Evolutionary conservation across 1,140 invertebrate genomes (phyloP), one percentile per base, ranked within the genome.

Genomic region (Micrasema longulum): DNA sequence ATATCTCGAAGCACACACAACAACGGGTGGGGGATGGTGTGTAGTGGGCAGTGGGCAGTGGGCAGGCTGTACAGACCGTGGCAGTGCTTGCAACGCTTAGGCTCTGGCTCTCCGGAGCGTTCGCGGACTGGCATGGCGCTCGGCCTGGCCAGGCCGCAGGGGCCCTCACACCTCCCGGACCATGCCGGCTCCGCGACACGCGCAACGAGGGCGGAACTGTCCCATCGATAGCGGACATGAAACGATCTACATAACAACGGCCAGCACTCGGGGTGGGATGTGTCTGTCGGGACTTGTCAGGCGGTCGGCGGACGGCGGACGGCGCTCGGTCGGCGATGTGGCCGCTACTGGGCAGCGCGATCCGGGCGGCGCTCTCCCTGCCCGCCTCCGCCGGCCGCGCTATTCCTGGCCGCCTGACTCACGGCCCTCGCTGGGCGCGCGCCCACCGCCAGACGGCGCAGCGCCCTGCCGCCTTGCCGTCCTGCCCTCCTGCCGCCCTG

Each of bases 21-120:
- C 1, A 50, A 20, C 48, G 48, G 20, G 48, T n/a, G 4, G n/a
- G n/a, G n/a, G n/a, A n/a, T n/a, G n/a, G n/a, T n/a, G n/a, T n/a
- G n/a, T n/a, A n/a, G n/a, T n/a, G 48, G 20, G 48, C 20, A 14
- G 1, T 6, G 31, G n/a, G n/a, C n/a, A n/a, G n/a, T n/a, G n/a
- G n/a, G n/a, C n/a, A n/a, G n/a, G n/a, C n/a, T n/a, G n/a, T 36
- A 68, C 81, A 77, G 83, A 85, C 84, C 84, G 83, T 85, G 83
- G 83, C 84, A 85, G 76, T 84, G 83, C 77, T 81, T 84, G 84
- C 84, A 85, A 83, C 84, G 83, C 77, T 85, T 85, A 76, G 84
- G 81, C 82, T 84, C 81, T 76, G 84, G 84, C 77, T 82, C 80
- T 78, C 80, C 80, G 80, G 80, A 79, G 23, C 72, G 71, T 53